Base-by-base conservation (phyloP, 2,888 invertebrate genomes). In the Tortrix viridana region DNA sequence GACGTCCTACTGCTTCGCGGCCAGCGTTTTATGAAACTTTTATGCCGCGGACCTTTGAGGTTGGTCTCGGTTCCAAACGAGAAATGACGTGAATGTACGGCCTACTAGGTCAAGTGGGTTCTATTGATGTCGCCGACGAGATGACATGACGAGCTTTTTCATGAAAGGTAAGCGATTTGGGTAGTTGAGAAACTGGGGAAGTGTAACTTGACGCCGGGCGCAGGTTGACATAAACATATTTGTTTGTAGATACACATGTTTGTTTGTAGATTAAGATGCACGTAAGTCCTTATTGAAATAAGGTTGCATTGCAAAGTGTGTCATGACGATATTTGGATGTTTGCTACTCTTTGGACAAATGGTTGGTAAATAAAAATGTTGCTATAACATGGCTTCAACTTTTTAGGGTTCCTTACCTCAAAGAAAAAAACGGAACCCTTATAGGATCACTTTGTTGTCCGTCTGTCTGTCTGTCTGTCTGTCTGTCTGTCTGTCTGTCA, bases 91-190 rank as follows among this genome's bases (percentile, higher is more conserved):
- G 84, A 84, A 85, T 82, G 82, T 78, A 74, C 74, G 74, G 78
- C 75, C 83, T 80, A 86, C 73, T 85, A 72, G 86, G 86, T 88
- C 86, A 85, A 85, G 86, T 77, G 79, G 65, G 72, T 75, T 73
- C 83, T 81, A 84, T 86, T 84, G 85, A 87, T 74, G 79, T 70
- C 70, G 78, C 80, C 77, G 78, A 82, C 73, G 72, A 74, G 72
- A 74, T 67, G 69, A 73, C 71, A 68, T 70, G 71, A 77, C 76
- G 69, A 73, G 79, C 73, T 79, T 78, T 79, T 83, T 78, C 69
- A 66, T 66, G 66, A 69, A 72, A 73, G 71, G 72, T 75, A 77
- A 76, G 73, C 65, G 72, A 58, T 63, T 58, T 58, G 58, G 38
- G 9, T 18, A 19, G 57, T 53, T 59, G 47, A 32, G 57, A 53